Percentiles rank a stretch among this genome's conserved stretches.
These are phyloP conservation scores for Glaucomys volans DNA, from an alignment of 2,113 vertebrate species.

Conservation along the genomic window DNA sequence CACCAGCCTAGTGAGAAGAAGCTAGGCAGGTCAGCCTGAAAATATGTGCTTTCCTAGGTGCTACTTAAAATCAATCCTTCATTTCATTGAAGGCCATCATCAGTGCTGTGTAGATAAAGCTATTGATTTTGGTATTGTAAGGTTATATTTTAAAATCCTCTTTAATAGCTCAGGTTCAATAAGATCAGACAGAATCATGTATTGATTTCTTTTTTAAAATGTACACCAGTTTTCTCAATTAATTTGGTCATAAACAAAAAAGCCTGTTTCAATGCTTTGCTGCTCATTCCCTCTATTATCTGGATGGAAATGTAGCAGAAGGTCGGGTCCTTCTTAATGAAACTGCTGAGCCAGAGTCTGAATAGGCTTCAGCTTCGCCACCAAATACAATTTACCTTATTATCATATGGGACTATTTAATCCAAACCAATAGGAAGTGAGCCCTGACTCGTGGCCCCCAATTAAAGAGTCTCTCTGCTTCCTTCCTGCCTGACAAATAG, in stretches of 20 bases:
- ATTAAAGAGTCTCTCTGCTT: constrained; percentile 35
- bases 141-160: constrained; percentile 21
- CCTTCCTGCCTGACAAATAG: constrained; percentile 48
- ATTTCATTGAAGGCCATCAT: not conserved
- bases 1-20: not conserved
- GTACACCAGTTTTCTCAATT: not conserved
- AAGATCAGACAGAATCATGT: constrained; percentile 19
- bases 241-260: not conserved
- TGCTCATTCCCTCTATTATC: constrained; percentile 67
- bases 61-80: not conserved
- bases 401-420: constrained; percentile 29
- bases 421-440: constrained; percentile 64
- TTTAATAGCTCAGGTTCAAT: constrained; percentile 16
- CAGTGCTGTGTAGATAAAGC: not conserved
- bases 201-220: not conserved
- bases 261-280: constrained; percentile 26
- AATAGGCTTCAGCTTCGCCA: constrained; percentile 51
- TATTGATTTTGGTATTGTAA: not conserved
- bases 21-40: not conserved
- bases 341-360: constrained; percentile 19
- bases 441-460: constrained; percentile 54
- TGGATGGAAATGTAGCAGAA: constrained; percentile 75
- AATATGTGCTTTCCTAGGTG: not conserved
- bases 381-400: constrained; percentile 68
- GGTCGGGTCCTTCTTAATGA: constrained; percentile 76